A percentile compares a stretch with the other conserved stretches of the same genome.
These are phyloP conservation scores for Trypoxylon attenuatum DNA, from an alignment of 2,888 invertebrate genomes.

Conservation along the genomic window DNA sequence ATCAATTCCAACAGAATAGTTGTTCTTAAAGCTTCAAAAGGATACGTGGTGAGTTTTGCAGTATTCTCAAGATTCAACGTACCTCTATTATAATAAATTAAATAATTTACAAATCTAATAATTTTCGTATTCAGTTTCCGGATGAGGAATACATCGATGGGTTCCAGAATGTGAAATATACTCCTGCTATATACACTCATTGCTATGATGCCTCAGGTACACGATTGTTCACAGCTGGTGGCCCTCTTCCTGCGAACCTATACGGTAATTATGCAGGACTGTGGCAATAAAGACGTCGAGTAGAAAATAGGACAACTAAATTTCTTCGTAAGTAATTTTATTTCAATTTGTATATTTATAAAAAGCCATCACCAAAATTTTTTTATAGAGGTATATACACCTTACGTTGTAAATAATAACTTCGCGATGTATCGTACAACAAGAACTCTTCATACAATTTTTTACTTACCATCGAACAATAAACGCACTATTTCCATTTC, in stretches of 20 bases:
- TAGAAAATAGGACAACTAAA: conserved; percentile 23
- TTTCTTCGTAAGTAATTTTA: conserved; percentile 37
- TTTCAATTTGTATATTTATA: conserved; percentile 41
- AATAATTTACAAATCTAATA: background rate
- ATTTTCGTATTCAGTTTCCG: conserved; percentile 81
- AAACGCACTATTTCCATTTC: too few relatives aligned
- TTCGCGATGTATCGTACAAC: too few relatives aligned
- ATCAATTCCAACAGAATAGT: conserved; percentile 92
- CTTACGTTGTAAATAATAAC: background rate
- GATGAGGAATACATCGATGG: conserved; percentile 90
- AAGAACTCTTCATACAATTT: too few relatives aligned
- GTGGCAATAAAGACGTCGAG: conserved; percentile 82
- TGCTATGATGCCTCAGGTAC: conserved; percentile 96
- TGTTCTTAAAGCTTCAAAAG: conserved; percentile 90
- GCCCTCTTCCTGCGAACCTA: conserved; percentile 92
- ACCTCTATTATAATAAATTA: background rate
- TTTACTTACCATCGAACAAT: too few relatives aligned
- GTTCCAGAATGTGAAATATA: conserved; percentile 89
- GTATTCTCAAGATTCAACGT: too few relatives aligned
- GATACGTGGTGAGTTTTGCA: conserved; percentile 84
- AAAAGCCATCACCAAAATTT: conserved; percentile 14
- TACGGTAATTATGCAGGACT: conserved; percentile 96
- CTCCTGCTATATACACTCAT: conserved; percentile 96
- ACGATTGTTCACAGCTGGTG: conserved; percentile 94
- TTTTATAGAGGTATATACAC: conserved; percentile 30